A percentile compares a stretch with the other conserved stretches of the same genome.
Evolutionary conservation across 2,888 invertebrate species (phyloP).

Genomic region (Hylaea fasciaria): DNA sequence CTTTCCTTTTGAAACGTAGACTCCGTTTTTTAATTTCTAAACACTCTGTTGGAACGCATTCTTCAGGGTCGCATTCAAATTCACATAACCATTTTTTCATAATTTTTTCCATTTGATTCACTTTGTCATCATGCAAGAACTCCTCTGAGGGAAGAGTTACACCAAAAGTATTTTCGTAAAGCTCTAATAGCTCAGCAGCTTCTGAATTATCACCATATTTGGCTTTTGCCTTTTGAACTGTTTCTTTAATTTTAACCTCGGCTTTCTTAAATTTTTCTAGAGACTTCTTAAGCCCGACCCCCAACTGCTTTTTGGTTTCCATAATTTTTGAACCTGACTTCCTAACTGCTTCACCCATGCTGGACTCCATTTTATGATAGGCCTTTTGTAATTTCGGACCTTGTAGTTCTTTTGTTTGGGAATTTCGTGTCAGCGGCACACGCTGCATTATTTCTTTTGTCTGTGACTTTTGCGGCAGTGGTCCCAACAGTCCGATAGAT

Average conservation of each 20-base stretch:
- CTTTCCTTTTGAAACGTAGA: constrained; percentile 10
- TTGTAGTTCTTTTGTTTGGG: constrained; percentile 28
- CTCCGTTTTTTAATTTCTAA: constrained; percentile 43
- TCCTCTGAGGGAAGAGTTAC: constrained; percentile 43
- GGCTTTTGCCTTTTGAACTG: constrained; percentile 2
- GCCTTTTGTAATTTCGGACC: constrained; percentile 3
- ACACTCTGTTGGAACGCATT: constrained; percentile 54
- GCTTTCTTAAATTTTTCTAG: constrained; percentile 39
- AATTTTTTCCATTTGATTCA: constrained; percentile 42
- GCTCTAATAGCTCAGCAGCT: constrained; percentile 6
- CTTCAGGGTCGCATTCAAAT: constrained; percentile 46
- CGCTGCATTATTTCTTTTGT: too few relatives aligned
- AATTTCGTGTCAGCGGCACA: too few relatives aligned
- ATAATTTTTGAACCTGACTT: constrained; percentile 50
- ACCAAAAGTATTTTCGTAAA: constrained; percentile 17
- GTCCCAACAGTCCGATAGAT: neutral
- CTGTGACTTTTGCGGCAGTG: constrained; percentile 15
- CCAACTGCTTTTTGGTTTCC: constrained; percentile 44
- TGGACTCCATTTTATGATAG: constrained; percentile 8
- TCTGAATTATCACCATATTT: constrained; percentile 3
- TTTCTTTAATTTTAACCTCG: constrained; percentile 16
- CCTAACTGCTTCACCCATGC: constrained; percentile 36
- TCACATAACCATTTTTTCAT: constrained; percentile 52
- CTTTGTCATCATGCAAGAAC: constrained; percentile 53
- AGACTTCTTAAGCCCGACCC: constrained; percentile 41